A percentile compares a stretch with the other conserved stretches of the same genome.
Evolutionary conservation across 2,888 invertebrate species (phyloP).

Genomic region (Yponomeuta evonymella): DNA sequence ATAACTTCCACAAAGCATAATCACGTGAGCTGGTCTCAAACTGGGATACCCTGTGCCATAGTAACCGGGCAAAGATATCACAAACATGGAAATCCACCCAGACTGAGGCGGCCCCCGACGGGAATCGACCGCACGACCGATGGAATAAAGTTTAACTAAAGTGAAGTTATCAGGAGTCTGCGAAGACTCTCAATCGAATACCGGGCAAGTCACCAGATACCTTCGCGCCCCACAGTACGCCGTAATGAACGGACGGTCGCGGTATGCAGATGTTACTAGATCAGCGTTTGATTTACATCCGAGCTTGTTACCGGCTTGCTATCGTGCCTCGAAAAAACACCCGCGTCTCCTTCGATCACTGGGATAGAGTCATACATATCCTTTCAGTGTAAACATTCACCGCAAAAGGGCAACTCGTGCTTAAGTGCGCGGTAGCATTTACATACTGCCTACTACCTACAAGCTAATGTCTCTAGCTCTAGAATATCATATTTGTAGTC

Average conservation of each 20-base stretch:
- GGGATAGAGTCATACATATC: conserved; percentile 48
- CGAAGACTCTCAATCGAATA: neutral
- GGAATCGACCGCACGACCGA: too few species aligned
- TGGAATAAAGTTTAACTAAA: too few species aligned
- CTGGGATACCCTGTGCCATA: too few species aligned
- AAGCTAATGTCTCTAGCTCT: too few species aligned
- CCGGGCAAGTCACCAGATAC: neutral
- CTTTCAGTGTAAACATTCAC: conserved; percentile 16
- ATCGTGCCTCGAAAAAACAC: conserved; percentile 34
- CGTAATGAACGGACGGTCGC: conserved; percentile 29
- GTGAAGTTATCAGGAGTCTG: too few species aligned
- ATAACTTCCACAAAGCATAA: too few species aligned
- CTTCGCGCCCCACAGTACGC: neutral
- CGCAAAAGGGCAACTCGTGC: neutral
- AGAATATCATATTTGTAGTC: too few species aligned
- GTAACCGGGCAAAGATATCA: too few species aligned
- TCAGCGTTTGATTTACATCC: conserved; percentile 56
- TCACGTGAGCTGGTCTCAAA: too few species aligned
- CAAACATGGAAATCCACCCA: too few species aligned
- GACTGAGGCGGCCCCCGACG: too few species aligned
- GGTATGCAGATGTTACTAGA: conserved; percentile 47
- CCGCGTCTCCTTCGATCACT: conserved; percentile 24
- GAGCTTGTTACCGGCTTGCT: conserved; percentile 39
- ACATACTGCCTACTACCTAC: too few species aligned
- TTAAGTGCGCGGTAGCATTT: neutral